Evolutionary conservation across 2,113 vertebrate species (phyloP).

Genomic region (Greenwoodochromis staneri): DNA sequence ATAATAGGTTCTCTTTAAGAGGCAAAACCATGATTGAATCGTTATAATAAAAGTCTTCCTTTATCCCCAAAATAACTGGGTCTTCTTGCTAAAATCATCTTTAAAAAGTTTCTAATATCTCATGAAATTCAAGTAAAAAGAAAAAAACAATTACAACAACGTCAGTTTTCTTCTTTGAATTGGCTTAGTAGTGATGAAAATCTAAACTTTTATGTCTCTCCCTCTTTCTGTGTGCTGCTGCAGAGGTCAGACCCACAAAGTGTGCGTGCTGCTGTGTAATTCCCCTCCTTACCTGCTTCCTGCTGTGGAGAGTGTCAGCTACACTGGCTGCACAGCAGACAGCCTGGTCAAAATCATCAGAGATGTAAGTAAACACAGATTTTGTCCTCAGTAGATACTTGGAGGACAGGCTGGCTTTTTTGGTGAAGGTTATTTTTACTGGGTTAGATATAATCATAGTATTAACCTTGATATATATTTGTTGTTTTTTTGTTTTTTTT

Average conservation of each 20-base stretch:
- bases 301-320: slow-evolving; percentile 88
- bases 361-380: slow-evolving; percentile 70
- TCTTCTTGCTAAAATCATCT: not conserved
- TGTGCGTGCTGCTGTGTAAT: slow-evolving; percentile 89
- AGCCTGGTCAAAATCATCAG: slow-evolving; percentile 86
- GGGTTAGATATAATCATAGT: not conserved
- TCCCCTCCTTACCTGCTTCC: slow-evolving; percentile 87
- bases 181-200: not conserved
- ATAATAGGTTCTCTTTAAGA: not conserved
- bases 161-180: not conserved
- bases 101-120: not conserved
- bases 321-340: slow-evolving; percentile 86
- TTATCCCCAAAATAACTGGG: not conserved
- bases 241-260: slow-evolving; percentile 87
- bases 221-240: not conserved
- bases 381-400: not conserved
- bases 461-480: not conserved
- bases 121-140: not conserved
- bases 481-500: not conserved
- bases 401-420: not conserved
- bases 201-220: not conserved
- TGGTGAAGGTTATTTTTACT: not conserved
- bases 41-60: not conserved
- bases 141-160: rapidly evolving
- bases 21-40: not conserved